Base-by-base conservation (phyloP, 1,140 invertebrate genomes). In the Tetramorium alpestre region DNA sequence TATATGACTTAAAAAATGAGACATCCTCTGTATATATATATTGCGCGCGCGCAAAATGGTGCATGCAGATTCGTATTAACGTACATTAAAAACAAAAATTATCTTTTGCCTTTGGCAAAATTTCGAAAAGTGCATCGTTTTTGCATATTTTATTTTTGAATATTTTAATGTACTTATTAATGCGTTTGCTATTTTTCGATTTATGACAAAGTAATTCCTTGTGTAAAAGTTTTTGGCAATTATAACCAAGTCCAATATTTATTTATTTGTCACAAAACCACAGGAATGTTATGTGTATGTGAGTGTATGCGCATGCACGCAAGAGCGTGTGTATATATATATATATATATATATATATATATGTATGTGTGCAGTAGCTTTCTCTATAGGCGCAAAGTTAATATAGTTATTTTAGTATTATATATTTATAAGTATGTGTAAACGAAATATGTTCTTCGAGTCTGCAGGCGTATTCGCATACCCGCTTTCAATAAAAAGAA, bases 321-420 rank as follows among this genome's bases (percentile, higher is more conserved):
- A 18, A 33, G 28, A 18, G 60, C 28, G 16, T 64, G 10, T 38
- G 60, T 67, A 38, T 47, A 22, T 70, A 47, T 70, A 28, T 67
- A 38, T 47, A 22, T 70, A 47, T 70, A 13, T 70, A 25, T 70
- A 22, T 70, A 47, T 70, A 28, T 67, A 38, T 47, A 22, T 70
- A 47, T 70, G 22, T 70, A 25, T 70, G 28, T 49, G 7, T 70
- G 41, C 22, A 70, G 16, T 70, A 28, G 44, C 25, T 51, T 28
- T 33, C 22, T 47, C 11, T 33, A 28, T 62, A 77, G 11, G 64
- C 0, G n/a, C 16, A 77, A 47, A 62, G 49, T 77, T 77, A 16
- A 49, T 77, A 77, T 77, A 28, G 3, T 77, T 77, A 62, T 77
- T 62, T 77, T 75, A 75, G 38, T 58, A 75, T 75, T 58, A 58